Evolutionary conservation across 2,888 invertebrate genomes (phyloP).

Genomic region (Imbricaverruca yamaguchii): DNA sequence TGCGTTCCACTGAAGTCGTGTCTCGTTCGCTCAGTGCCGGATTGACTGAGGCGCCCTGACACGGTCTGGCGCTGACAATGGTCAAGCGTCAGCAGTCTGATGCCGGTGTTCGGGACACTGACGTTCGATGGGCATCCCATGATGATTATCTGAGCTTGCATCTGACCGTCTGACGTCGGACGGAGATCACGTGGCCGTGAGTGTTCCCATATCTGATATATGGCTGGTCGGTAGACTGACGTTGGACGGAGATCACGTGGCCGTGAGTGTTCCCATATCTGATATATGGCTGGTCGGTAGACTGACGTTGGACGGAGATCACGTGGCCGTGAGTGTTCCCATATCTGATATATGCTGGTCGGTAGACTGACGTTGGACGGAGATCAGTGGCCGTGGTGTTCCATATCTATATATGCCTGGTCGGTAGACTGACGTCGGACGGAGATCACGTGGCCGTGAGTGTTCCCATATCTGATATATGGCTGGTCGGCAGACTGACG

Average conservation of each 20-base stretch:
- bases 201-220: not conserved
- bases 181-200: too few species aligned
- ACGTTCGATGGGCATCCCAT: too few species aligned
- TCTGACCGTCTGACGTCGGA: too few species aligned
- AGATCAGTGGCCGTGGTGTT: not conserved
- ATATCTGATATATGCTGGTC: too few species aligned
- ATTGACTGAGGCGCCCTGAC: too few species aligned
- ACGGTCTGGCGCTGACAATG: too few species aligned
- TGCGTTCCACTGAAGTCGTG: too few species aligned
- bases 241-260: not conserved
- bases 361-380: not conserved
- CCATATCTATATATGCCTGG: too few species aligned
- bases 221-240: not conserved
- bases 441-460: not conserved
- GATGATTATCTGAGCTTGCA: too few species aligned
- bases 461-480: not conserved
- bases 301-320: not conserved
- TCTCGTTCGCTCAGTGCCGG: too few species aligned
- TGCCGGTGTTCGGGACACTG: too few species aligned
- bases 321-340: not conserved
- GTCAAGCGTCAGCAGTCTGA: too few species aligned
- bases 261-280: not conserved
- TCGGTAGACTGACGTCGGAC: not conserved
- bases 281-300: not conserved
- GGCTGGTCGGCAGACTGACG: conserved; percentile 43